Base-by-base conservation (phyloP, 2,888 invertebrate species). In the Balanococcus diminutus region DNA sequence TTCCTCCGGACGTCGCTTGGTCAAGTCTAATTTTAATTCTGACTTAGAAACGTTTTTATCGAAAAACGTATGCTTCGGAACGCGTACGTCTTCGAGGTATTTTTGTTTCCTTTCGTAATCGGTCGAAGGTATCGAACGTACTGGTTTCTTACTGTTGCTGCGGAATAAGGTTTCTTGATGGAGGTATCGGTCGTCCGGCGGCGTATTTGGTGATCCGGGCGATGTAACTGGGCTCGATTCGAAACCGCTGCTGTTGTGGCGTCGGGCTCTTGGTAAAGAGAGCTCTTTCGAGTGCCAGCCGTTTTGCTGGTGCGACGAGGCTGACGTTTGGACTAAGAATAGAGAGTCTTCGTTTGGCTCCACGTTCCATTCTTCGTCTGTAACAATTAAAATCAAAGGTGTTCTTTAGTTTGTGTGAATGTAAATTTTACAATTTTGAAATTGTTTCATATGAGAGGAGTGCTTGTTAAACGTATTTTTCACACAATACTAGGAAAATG, bases 351-450 rank as follows among this genome's bases (percentile, higher is more conserved):
- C 91, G 11, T 92, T 92, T 22, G 92, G 92, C 88, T 93, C 93
- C 87, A 92, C 92, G 81, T 92, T 93, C 94, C 94, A 95, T 89
- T 95, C 95, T 89, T 95, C 95, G 90, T 95, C 95, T 95, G 92
- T 9, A 93, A 92, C 88, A 82, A 84, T 8, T n/a, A n/a, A 51
- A 82, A 82, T 81, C 4, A 86, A 36, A 31, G 14, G 19, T 16
- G 11, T 8, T 6, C 32, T 39, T 84, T 42, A 72, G 84, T 36
- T 22, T 46, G n/a, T 22, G 9, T 8, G 8, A 56, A n/a, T n/a
- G n/a, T n/a, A n/a, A n/a, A n/a, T n/a, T n/a, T n/a, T n/a, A n/a
- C n/a, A n/a, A n/a, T n/a, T n/a, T n/a, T n/a, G n/a, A n/a, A n/a
- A n/a, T n/a, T n/a, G n/a, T n/a, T n/a, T n/a, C n/a, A n/a, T n/a